These are phyloP conservation scores for Gastrophryne carolinensis DNA, from an alignment of 2,797 vertebrate genomes.

Conservation along the genomic window DNA sequence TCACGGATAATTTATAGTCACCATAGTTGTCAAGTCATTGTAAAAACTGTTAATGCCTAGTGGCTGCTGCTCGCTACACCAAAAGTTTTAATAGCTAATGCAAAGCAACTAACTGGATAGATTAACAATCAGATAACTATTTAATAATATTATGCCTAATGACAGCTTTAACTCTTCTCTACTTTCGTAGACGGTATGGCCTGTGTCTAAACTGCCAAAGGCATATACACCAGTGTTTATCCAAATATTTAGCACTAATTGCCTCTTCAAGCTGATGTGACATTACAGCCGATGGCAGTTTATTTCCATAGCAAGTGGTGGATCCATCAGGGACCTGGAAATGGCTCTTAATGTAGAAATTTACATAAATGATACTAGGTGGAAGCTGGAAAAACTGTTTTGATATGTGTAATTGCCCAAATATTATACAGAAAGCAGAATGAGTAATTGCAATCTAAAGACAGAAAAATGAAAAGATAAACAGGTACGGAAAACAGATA, in stretches of 20 bases:
- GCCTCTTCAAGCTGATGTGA: slow-evolving; percentile 17
- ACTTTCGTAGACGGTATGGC: not conserved
- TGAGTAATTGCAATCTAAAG: slow-evolving; percentile 27
- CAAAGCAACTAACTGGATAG: not conserved
- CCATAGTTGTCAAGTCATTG: not conserved
- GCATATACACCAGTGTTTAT: not conserved
- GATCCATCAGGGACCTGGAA: slow-evolving; percentile 16
- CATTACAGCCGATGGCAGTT: not conserved
- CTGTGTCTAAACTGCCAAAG: not conserved
- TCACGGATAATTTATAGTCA: slow-evolving; percentile 18
- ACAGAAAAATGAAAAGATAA: slow-evolving; percentile 22
- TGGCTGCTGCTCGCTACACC: not conserved
- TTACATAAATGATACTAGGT: slow-evolving; percentile 42
- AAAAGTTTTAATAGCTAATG: too few species aligned
- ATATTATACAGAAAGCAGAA: slow-evolving; percentile 23
- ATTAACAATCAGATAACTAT: not conserved
- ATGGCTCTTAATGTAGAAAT: slow-evolving; percentile 45
- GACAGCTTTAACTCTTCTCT: not conserved
- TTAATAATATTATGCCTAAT: not conserved
- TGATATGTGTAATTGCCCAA: slow-evolving; percentile 45
- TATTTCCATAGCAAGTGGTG: slow-evolving; percentile 43
- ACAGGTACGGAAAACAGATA: slow-evolving; percentile 26
- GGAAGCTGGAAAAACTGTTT: slow-evolving; percentile 40
- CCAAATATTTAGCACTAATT: slow-evolving; percentile 38
- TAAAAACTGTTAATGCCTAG: not conserved